Evolutionary conservation across 2,888 invertebrate species (phyloP).

Genomic region (Diarsia rubi): DNA sequence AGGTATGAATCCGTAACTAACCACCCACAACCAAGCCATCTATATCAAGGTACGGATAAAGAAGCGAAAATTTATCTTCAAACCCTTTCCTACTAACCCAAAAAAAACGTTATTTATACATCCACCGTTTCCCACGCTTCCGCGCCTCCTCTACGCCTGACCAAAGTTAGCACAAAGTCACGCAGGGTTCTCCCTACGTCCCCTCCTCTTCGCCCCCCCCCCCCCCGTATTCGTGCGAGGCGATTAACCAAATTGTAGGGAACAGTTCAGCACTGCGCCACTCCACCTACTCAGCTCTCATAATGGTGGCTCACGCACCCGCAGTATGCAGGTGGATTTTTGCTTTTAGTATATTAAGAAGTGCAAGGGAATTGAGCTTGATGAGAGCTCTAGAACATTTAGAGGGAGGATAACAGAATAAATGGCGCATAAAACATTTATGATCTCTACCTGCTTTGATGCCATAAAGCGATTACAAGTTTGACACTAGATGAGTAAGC

Average conservation of each 20-base stretch:
- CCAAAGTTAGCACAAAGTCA: conserved; percentile 76
- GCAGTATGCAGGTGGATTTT: conserved; percentile 58
- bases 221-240: conserved; percentile 69
- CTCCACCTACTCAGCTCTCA: conserved; percentile 68
- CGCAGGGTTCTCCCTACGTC: conserved; percentile 68
- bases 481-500: not conserved
- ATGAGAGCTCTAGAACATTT: not conserved
- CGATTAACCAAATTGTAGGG: conserved; percentile 84
- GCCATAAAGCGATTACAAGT: not conserved
- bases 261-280: conserved; percentile 80
- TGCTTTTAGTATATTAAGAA: conserved; percentile 36
- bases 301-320: conserved; percentile 66
- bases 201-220: conserved; percentile 24
- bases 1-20: not conserved
- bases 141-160: conserved; percentile 33
- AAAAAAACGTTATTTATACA: not conserved
- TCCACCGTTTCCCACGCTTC: conserved; percentile 35
- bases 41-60: not conserved
- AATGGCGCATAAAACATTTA: not conserved
- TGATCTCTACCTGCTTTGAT: too few relatives aligned
- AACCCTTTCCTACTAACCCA: not conserved
- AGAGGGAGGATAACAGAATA: not conserved
- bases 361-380: conserved; percentile 14
- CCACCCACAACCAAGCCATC: not conserved
- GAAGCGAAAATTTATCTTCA: not conserved